Evolutionary conservation across 2,888 invertebrate species (phyloP).

Genomic region (Synanthedon vespiformis): DNA sequence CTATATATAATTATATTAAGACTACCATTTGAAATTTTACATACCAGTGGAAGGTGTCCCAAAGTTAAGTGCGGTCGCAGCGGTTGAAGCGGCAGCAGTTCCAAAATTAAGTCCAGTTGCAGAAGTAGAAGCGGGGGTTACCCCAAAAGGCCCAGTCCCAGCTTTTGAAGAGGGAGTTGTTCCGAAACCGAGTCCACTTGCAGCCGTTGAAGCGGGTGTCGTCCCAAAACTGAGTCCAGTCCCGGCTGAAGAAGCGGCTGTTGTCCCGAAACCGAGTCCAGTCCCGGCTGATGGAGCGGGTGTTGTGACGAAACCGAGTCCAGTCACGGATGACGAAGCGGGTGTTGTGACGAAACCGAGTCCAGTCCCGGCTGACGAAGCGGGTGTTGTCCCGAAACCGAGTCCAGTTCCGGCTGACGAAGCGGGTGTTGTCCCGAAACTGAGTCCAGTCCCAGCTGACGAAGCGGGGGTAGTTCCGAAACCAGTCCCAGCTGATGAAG

Average conservation of each 20-base stretch:
- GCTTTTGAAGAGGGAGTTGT: slow-evolving; percentile 3
- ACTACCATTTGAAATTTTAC: too few relatives aligned
- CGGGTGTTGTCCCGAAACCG: slow-evolving; percentile 6
- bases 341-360: slow-evolving; percentile 10
- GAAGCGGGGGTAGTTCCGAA: slow-evolving; percentile 10
- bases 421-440: slow-evolving; percentile 10
- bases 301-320: slow-evolving; percentile 10
- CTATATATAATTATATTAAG: too few relatives aligned
- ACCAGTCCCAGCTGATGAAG: slow-evolving; percentile 9
- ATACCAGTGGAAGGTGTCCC: background rate
- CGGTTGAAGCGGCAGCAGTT: slow-evolving; percentile 2
- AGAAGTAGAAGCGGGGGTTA: slow-evolving; percentile 3
- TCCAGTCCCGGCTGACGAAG: slow-evolving; percentile 5
- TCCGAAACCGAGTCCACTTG: slow-evolving; percentile 12
- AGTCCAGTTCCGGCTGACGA: slow-evolving; percentile 2
- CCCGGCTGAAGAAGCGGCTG: background rate
- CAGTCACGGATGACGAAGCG: slow-evolving; percentile 4
- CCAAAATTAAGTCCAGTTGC: slow-evolving; percentile 14
- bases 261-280: slow-evolving; percentile 15
- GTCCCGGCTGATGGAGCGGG: slow-evolving; percentile 3
- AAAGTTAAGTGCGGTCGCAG: background rate
- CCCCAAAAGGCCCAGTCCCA: slow-evolving; percentile 11
- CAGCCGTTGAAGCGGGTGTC: slow-evolving; percentile 4
- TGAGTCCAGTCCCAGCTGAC: slow-evolving; percentile 7
- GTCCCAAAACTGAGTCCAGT: slow-evolving; percentile 2